Evolutionary conservation across 2,888 invertebrate genomes (phyloP).

Genomic region (Epistrophe grossulariae): DNA sequence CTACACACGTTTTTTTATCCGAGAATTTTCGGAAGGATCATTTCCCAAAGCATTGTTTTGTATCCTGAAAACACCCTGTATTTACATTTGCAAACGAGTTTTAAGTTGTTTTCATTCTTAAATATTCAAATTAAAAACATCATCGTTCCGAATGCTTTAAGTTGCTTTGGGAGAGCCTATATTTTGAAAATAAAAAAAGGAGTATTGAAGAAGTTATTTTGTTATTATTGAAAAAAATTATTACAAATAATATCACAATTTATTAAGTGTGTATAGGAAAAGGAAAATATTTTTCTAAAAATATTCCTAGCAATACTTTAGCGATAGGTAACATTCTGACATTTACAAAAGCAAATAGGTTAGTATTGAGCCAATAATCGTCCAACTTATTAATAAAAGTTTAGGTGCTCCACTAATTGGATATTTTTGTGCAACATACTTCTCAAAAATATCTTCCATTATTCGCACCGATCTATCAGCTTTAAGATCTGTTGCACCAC

Average conservation of each 20-base stretch:
- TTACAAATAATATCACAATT: conserved; percentile 74
- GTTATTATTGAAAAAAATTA: conserved; percentile 38
- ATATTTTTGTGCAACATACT: conserved; percentile 79
- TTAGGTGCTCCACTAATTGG: conserved; percentile 40
- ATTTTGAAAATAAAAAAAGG: neutral
- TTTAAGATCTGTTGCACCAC: conserved; percentile 79
- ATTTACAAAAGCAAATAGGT: conserved; percentile 13
- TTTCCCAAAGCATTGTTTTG: too few species aligned
- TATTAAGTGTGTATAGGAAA: conserved; percentile 53
- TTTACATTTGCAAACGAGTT: too few species aligned
- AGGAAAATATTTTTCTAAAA: conserved; percentile 11
- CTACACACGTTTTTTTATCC: too few species aligned
- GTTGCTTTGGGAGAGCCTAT: too few species aligned
- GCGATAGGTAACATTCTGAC: neutral
- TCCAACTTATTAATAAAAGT: neutral
- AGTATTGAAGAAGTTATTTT: neutral
- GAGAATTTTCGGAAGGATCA: too few species aligned
- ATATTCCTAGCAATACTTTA: conserved; percentile 49
- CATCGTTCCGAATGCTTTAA: too few species aligned
- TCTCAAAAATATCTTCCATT: conserved; percentile 81
- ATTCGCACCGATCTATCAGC: conserved; percentile 80
- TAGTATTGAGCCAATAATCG: neutral
- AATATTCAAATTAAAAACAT: too few species aligned
- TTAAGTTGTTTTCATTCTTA: too few species aligned
- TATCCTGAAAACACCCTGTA: too few species aligned